These are phyloP conservation scores for Hippoglossus stenolepis DNA, from an alignment of 2,113 vertebrate species.

Conservation along the genomic window DNA sequence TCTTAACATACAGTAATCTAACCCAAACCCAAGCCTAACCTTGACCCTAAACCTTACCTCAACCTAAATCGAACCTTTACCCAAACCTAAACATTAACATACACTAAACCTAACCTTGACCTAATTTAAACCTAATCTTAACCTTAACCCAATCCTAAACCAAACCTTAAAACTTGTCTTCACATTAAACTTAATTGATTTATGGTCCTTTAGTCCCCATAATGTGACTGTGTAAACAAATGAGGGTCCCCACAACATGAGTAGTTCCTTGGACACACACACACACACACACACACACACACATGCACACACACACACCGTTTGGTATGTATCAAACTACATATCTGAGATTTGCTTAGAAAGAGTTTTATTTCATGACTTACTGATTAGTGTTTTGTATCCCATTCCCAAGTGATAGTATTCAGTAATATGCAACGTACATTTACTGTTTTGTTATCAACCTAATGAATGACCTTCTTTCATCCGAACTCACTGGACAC, in stretches of 20 bases:
- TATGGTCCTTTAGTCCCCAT: background rate
- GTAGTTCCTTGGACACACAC: background rate
- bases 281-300: background rate
- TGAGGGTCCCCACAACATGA: background rate
- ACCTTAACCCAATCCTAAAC: background rate
- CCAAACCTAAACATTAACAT: too few species aligned
- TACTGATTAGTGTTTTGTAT: background rate
- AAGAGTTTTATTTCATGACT: background rate
- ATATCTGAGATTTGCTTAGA: background rate
- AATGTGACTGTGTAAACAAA: background rate
- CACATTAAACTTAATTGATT: background rate
- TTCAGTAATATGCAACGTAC: constrained; percentile 9
- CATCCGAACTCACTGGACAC: background rate
- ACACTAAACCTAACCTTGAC: too few species aligned
- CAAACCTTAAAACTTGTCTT: background rate
- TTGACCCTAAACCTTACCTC: too few species aligned
- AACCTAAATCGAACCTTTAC: too few species aligned
- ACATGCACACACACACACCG: background rate
- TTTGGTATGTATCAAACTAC: constrained; percentile 1
- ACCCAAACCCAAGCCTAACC: too few species aligned
- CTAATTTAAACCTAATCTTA: background rate
- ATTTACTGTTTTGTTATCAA: constrained; percentile 24
- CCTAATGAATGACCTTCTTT: constrained; percentile 9
- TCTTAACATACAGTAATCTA: too few species aligned
- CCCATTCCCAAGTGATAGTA: background rate